Base-by-base conservation (phyloP, 2,113 vertebrate genomes). In the Connochaetes taurinus region DNA sequence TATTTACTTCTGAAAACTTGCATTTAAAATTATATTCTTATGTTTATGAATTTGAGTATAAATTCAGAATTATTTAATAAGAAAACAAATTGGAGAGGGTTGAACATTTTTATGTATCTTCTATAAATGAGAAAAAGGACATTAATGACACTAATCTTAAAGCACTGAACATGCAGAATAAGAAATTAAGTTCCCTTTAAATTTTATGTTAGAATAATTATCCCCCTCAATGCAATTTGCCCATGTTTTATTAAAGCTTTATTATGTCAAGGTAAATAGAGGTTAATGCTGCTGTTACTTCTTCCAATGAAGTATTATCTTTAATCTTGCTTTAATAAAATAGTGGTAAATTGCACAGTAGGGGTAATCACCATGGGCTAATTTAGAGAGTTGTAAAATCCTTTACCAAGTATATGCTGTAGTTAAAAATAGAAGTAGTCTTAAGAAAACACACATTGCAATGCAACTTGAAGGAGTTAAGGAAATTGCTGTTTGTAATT, bases 241-340 rank as follows among this genome's bases (percentile, higher is more conserved):
- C 98, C 97, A 96, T 98, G 98, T 99, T 99, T 99, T 99, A 99
- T 99, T 99, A 99, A 99, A 99, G 98, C 98, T 98, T 99, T 99
- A 98, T 98, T 99, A 98, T 99, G 98, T 98, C 98, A 98, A 98
- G 98, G 98, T 99, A 99, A 99, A 99, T 99, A 99, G 99, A 99
- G 98, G 99, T 99, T 99, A 99, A 99, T 98, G 98, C 97, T 55
- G 81, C 98, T 98, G 97, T 98, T 99, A 98, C 98, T 98, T 98
- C 95, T 98, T 98, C 96, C 98, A 98, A 90, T 98, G 98, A 99
- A 98, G 97, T 98, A 98, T 98, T 99, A 99, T 98, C 98, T 99
- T 98, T 99, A 99, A 99, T 99, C 98, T 99, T 98, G 97, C 97
- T 98, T 99, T 99, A 99, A 98, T 99, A 99, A 99, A 99, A 98